A percentile compares a stretch with the other conserved stretches of the same genome.
phyloP scores from a whole-genome alignment of 2,113 vertebrate species.

The Elephas maximus region DNA sequence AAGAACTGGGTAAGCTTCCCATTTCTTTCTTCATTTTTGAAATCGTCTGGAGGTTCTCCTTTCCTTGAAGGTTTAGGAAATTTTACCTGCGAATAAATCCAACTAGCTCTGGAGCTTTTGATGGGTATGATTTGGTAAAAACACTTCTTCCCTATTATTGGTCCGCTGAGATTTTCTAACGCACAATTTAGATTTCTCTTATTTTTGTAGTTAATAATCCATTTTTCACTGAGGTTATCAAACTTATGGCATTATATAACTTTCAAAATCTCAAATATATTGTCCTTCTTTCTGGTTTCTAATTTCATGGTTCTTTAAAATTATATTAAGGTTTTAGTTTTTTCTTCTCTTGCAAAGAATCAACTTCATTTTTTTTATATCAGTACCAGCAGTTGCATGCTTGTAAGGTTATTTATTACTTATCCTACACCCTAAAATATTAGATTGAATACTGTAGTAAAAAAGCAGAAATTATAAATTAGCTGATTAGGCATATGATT shows the following conservation, averaged over 20 bases:
- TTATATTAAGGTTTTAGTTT: background rate
- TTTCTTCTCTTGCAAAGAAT: background rate
- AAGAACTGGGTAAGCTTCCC: background rate
- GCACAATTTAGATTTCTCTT: background rate
- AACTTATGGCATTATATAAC: background rate
- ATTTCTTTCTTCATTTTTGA: background rate
- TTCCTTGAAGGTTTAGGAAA: slow-evolving; percentile 4
- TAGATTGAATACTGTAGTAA: background rate
- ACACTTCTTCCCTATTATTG: background rate
- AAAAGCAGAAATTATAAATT: background rate
- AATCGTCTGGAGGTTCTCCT: background rate
- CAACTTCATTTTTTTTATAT: background rate
- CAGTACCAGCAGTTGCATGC: background rate
- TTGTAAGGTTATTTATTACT: background rate
- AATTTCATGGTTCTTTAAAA: slow-evolving; percentile 13
- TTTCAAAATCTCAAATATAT: slow-evolving; percentile 46
- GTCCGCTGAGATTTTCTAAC: background rate
- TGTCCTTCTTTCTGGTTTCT: background rate
- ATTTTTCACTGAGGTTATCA: background rate
- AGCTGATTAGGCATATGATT: background rate
- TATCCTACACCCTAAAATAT: background rate
- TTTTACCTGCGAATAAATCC: background rate
- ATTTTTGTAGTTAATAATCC: background rate
- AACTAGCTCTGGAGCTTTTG: background rate
- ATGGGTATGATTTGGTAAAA: background rate